Evolutionary conservation across 2,113 vertebrate genomes (phyloP).

Genomic region (Hyla sarda): DNA sequence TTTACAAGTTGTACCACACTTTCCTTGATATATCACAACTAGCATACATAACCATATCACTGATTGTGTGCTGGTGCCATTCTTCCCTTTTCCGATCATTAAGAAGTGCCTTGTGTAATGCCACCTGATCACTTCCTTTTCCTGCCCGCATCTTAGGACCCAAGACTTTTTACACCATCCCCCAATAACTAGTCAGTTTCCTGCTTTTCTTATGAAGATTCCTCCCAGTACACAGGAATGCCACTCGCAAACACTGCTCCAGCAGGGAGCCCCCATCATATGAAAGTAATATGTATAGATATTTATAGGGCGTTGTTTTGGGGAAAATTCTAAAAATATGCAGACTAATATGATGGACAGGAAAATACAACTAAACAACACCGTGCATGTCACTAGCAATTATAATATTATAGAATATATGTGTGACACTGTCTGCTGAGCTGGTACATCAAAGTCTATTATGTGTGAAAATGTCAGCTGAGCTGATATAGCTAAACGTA

Average conservation of each 20-base stretch:
- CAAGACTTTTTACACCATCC: not conserved
- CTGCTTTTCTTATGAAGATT: constrained; percentile 43
- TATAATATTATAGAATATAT: too few species aligned
- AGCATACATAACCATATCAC: not conserved
- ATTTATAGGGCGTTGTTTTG: too few species aligned
- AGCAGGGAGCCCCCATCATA: not conserved
- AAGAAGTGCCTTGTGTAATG: constrained; percentile 11
- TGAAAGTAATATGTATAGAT: not conserved
- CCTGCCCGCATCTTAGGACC: constrained; percentile 15
- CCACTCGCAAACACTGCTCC: not conserved
- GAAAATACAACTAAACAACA: not conserved
- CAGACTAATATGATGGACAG: not conserved
- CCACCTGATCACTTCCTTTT: constrained; percentile 47
- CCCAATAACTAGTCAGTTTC: constrained; percentile 1
- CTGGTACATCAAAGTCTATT: too few species aligned
- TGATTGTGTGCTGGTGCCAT: not conserved
- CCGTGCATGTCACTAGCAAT: too few species aligned
- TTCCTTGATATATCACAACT: not conserved
- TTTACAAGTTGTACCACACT: not conserved
- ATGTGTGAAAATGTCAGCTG: too few species aligned
- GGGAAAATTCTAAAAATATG: too few species aligned
- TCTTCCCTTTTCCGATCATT: constrained; percentile 26
- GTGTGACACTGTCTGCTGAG: too few species aligned
- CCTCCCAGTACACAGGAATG: constrained; percentile 28
- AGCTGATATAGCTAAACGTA: too few species aligned